Conservation (phyloP, 2,888 invertebrate genomes). For the Dendrolimus pini region DNA sequence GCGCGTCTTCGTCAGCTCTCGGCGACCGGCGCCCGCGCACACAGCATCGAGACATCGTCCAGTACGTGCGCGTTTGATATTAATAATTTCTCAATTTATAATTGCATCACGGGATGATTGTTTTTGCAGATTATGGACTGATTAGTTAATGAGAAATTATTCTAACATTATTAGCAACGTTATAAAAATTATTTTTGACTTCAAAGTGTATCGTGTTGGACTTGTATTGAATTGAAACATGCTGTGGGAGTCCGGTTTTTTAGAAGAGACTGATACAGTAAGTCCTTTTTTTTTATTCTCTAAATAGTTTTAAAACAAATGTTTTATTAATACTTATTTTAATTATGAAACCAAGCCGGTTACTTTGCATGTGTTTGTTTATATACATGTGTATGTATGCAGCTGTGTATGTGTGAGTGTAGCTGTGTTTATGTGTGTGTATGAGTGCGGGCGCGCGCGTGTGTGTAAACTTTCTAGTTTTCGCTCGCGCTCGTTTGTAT, state of each 20-base stretch:
- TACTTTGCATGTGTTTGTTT: slow-evolving; percentile 1
- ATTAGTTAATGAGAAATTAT: slow-evolving; percentile 24
- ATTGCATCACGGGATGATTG: slow-evolving; percentile 58
- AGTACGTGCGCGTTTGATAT: slow-evolving; percentile 42
- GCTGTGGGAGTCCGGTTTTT: slow-evolving; percentile 68
- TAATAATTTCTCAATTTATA: slow-evolving; percentile 30
- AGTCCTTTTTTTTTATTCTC: slow-evolving; percentile 33
- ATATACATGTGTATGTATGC: slow-evolving; percentile 20
- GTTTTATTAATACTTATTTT: slow-evolving; percentile 34
- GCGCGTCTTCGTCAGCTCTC: slow-evolving; percentile 44
- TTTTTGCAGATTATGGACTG: slow-evolving; percentile 45
- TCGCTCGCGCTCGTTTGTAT: slow-evolving; percentile 59
- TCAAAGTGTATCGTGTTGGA: slow-evolving; percentile 52
- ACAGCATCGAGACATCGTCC: slow-evolving; percentile 52
- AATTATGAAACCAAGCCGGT: slow-evolving; percentile 59
- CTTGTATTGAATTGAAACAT: slow-evolving; percentile 45
- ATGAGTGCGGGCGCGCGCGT: slow-evolving; percentile 31
- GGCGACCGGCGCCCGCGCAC: slow-evolving; percentile 51
- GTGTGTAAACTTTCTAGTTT: slow-evolving; percentile 73
- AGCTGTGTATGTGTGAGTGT: slow-evolving; percentile 15
- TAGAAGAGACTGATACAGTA: slow-evolving; percentile 66
- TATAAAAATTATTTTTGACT: slow-evolving; percentile 13
- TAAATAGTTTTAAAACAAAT: slow-evolving; percentile 15
- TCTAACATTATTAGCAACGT: slow-evolving; percentile 11
- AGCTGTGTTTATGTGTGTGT: slow-evolving; percentile 10